phyloP scores from a whole-genome alignment of 2,888 invertebrate genomes.

The Quadroppia sp. region DNA sequence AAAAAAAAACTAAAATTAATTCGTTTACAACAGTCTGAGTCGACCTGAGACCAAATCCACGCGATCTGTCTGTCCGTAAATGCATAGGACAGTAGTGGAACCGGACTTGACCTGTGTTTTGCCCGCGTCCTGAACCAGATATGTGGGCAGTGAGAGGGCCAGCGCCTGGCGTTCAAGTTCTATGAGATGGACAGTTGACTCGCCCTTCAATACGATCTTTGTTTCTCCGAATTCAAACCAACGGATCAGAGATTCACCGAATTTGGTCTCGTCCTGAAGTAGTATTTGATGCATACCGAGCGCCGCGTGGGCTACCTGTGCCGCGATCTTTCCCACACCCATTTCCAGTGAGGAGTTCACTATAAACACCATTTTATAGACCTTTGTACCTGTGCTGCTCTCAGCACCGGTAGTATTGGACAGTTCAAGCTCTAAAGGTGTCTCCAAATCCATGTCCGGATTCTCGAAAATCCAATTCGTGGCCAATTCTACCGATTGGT shows the following conservation, averaged over 20 bases:
- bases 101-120: slow-evolving; percentile 54
- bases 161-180: slow-evolving; percentile 54
- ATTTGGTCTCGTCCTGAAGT: slow-evolving; percentile 53
- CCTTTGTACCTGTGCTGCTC: slow-evolving; percentile 48
- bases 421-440: slow-evolving; percentile 49
- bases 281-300: slow-evolving; percentile 59
- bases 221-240: slow-evolving; percentile 56
- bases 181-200: slow-evolving; percentile 54
- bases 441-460: slow-evolving; percentile 51
- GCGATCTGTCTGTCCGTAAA: slow-evolving; percentile 49
- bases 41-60: slow-evolving; percentile 50
- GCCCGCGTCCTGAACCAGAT: slow-evolving; percentile 58
- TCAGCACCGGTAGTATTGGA: background rate
- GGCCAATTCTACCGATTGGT: slow-evolving; percentile 58
- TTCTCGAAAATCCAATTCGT: slow-evolving; percentile 59
- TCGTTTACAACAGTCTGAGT: slow-evolving; percentile 48
- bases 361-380: slow-evolving; percentile 64
- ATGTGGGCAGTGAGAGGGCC: slow-evolving; percentile 53
- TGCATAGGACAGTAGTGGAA: slow-evolving; percentile 49
- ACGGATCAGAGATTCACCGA: slow-evolving; percentile 52
- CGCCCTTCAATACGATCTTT: slow-evolving; percentile 55
- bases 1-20: background rate
- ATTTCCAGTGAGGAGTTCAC: slow-evolving; percentile 61
- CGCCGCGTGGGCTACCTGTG: slow-evolving; percentile 62
- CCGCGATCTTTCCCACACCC: slow-evolving; percentile 62